Conservation (phyloP, 2,888 invertebrate genomes). For the Nysson spinosus region DNA sequence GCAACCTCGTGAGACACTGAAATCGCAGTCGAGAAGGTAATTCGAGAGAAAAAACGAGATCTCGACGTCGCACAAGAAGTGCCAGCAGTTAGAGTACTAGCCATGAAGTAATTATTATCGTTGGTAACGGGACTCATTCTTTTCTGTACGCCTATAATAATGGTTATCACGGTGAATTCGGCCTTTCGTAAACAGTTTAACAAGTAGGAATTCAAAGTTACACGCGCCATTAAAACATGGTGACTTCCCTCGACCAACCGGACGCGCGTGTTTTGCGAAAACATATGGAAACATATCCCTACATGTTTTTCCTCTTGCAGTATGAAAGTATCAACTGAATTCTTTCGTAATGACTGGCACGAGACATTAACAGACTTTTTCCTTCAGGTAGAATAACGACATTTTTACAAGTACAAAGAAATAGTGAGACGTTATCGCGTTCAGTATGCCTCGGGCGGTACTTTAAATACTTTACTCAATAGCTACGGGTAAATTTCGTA, state of each 20-base stretch:
- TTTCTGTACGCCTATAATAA: neutral
- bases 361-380: constrained; percentile 22
- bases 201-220: neutral
- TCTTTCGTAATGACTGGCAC: constrained; percentile 37
- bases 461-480: no score
- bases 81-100: neutral
- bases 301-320: constrained; percentile 43
- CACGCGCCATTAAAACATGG: neutral
- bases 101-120: constrained; percentile 6
- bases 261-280: constrained; percentile 2
- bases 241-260: no score
- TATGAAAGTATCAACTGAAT: constrained; percentile 44
- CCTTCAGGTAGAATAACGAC: no score
- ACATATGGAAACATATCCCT: constrained; percentile 33
- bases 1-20: neutral
- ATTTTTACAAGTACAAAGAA: no score
- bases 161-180: neutral
- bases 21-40: neutral
- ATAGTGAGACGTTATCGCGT: no score
- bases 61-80: neutral
- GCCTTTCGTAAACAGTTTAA: neutral
- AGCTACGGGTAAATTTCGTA: no score
- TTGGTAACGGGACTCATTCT: neutral
- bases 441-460: no score
- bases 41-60: neutral